A percentile compares a stretch with the other conserved stretches of the same genome.
Conservation (phyloP, 2,113 vertebrate genomes). For the Psittacara wagleri region DNA sequence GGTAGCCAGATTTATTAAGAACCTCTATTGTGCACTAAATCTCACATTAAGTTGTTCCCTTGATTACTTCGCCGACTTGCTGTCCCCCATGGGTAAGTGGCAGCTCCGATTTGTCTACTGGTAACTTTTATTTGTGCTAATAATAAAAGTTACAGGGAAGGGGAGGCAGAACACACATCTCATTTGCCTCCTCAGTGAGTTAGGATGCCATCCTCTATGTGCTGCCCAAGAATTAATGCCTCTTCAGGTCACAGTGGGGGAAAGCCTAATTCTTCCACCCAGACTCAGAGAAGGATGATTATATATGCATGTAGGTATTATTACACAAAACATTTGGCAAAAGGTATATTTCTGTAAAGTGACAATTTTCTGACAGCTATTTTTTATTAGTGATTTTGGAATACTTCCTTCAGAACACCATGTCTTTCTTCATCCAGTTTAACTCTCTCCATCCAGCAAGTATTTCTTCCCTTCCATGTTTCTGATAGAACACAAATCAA, state of each 20-base stretch:
- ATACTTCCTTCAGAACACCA: background rate
- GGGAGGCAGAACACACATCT: background rate
- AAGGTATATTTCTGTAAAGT: background rate
- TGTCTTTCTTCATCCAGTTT: background rate
- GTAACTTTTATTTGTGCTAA: conserved; percentile 53
- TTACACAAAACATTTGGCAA: background rate
- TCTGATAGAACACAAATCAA: background rate
- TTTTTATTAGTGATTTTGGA: background rate
- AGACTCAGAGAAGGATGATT: background rate
- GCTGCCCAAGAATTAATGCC: background rate
- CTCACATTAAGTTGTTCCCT: background rate
- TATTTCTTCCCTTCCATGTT: background rate
- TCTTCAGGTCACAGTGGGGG: background rate
- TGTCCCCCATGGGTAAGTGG: conserved; percentile 27
- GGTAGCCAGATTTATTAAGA: background rate
- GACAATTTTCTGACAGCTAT: background rate
- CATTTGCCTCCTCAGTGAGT: conserved; percentile 16
- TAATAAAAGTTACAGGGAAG: conserved; percentile 10
- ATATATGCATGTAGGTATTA: accelerated
- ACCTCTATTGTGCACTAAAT: background rate
- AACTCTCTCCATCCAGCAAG: background rate
- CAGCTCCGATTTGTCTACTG: conserved; percentile 49
- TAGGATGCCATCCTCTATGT: background rate
- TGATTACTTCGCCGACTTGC: background rate
- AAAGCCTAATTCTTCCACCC: background rate